phyloP scores from a whole-genome alignment of 2,113 vertebrate genomes.

The Atlantisia rogersi region DNA sequence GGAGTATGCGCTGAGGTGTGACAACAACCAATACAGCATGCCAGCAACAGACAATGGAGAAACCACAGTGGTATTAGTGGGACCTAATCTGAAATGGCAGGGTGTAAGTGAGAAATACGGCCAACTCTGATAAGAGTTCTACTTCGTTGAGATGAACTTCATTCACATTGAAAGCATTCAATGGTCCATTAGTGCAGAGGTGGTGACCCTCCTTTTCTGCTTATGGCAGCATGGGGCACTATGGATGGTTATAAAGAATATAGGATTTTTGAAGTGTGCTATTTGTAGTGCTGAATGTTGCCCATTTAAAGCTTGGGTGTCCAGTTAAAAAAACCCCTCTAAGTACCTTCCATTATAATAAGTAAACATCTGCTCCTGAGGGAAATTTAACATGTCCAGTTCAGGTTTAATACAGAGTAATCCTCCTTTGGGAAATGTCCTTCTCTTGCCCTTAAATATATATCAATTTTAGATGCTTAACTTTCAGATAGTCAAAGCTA shows the following conservation, averaged over 20 bases:
- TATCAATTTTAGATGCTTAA: not conserved
- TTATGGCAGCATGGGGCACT: not conserved
- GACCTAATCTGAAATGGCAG: not conserved
- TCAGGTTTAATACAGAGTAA: not conserved
- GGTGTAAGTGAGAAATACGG: not conserved
- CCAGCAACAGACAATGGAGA: not conserved
- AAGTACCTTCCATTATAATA: not conserved
- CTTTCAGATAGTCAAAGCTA: not conserved
- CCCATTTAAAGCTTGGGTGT: not conserved
- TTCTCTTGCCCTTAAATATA: not conserved
- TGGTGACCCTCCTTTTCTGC: not conserved
- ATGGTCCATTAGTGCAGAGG: not conserved
- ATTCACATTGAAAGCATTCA: accelerated
- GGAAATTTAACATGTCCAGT: not conserved
- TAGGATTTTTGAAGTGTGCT: not conserved
- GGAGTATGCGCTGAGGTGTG: not conserved
- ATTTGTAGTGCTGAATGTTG: not conserved
- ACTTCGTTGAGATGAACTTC: not conserved
- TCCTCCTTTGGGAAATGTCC: not conserved
- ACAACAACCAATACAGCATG: not conserved
- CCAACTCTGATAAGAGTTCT: not conserved
- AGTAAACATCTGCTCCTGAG: not conserved
- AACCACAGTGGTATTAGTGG: not conserved
- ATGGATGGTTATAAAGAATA: not conserved
- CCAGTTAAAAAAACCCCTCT: not conserved